Conservation (phyloP, 2,113 vertebrate species). For the Eubucco bourcierii region DNA sequence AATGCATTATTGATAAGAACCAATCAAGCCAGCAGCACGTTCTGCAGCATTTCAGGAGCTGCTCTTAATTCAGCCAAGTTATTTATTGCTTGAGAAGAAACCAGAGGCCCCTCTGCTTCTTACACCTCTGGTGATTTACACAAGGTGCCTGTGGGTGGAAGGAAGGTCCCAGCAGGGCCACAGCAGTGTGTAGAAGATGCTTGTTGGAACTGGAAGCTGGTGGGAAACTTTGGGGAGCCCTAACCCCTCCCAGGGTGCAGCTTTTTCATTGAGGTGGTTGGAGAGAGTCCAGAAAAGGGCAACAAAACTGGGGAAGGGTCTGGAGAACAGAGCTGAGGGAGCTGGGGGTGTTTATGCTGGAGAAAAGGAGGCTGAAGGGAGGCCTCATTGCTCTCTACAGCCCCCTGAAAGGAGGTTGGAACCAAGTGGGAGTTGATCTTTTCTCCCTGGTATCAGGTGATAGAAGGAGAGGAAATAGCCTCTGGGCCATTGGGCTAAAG, state of each 20-base stretch:
- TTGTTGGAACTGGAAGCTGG: background rate
- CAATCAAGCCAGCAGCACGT: conserved; percentile 15
- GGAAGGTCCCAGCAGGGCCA: background rate
- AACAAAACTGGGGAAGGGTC: no score
- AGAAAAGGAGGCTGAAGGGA: no score
- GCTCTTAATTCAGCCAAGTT: conserved; percentile 15
- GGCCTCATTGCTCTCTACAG: no score
- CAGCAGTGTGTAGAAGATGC: background rate
- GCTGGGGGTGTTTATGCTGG: no score
- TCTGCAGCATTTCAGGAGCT: conserved; percentile 44
- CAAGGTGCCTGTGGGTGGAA: background rate
- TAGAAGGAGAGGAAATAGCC: no score
- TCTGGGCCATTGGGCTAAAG: no score
- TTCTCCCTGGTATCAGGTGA: no score
- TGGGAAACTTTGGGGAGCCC: background rate
- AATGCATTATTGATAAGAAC: conserved; percentile 67
- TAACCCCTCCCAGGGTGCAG: background rate
- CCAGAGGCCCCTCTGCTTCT: no score
- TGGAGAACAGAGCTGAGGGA: no score
- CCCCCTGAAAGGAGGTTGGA: no score
- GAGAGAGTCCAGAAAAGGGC: no score
- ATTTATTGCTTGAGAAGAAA: conserved; percentile 19
- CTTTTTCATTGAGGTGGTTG: background rate
- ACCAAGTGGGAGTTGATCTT: no score
- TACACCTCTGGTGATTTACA: background rate